Evolutionary conservation across 1,140 invertebrate species (phyloP).

Genomic region (Lysiphlebus fabarum): DNA sequence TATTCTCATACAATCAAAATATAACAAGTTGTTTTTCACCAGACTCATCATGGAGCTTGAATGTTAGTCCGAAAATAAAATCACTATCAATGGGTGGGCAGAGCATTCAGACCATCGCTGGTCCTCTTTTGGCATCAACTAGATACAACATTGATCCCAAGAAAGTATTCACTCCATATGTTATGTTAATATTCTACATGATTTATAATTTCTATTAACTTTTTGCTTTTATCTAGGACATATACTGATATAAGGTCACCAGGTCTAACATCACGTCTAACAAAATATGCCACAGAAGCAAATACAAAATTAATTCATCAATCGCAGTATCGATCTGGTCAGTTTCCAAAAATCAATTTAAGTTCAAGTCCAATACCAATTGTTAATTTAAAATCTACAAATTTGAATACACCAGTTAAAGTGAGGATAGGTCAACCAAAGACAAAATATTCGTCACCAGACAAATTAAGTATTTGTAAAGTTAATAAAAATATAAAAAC

Average conservation of each 20-base stretch:
- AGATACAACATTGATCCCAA: slow-evolving; percentile 52
- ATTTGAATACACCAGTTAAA: slow-evolving; percentile 40
- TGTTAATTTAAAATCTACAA: slow-evolving; percentile 39
- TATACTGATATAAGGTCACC: slow-evolving; percentile 49
- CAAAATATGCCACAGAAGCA: slow-evolving; percentile 50
- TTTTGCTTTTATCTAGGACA: slow-evolving; percentile 33
- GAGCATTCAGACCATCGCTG: slow-evolving; percentile 43
- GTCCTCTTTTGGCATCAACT: slow-evolving; percentile 47
- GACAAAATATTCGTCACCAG: slow-evolving; percentile 35
- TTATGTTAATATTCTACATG: neutral
- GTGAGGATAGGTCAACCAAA: slow-evolving; percentile 48
- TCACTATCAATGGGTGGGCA: slow-evolving; percentile 36
- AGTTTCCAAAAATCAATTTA: slow-evolving; percentile 51
- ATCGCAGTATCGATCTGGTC: slow-evolving; percentile 46
- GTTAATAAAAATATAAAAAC: slow-evolving; percentile 20
- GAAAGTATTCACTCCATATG: slow-evolving; percentile 32
- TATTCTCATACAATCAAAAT: slow-evolving; percentile 26
- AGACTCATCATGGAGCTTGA: slow-evolving; percentile 41
- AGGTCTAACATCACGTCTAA: slow-evolving; percentile 45
- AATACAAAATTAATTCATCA: slow-evolving; percentile 46
- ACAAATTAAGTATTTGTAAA: slow-evolving; percentile 32
- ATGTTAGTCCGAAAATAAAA: slow-evolving; percentile 41
- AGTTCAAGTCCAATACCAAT: slow-evolving; percentile 45
- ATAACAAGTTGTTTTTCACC: slow-evolving; percentile 34
- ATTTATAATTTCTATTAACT: neutral